These are phyloP conservation scores for Drosophila bocqueti DNA, from an alignment of 1,140 invertebrate species.

Conservation along the genomic window DNA sequence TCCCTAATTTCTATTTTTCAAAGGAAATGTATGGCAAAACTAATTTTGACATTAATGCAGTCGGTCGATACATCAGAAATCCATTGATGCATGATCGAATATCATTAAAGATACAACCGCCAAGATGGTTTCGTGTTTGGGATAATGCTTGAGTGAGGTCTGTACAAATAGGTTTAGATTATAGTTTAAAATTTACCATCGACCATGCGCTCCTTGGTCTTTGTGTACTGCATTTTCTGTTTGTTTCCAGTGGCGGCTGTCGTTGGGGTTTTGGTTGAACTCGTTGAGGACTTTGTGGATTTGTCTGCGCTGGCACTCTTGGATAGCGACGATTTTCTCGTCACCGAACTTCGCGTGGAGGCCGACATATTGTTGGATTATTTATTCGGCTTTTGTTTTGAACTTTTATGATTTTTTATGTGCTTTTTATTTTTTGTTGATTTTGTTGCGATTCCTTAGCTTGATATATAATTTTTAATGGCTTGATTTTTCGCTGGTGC, in stretches of 20 bases:
- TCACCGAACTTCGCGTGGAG: constrained; percentile 78
- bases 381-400: constrained; percentile 58
- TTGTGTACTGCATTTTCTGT: constrained; percentile 82
- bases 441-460: constrained; percentile 34
- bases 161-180: background rate
- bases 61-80: constrained; percentile 14
- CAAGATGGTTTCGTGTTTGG: constrained; percentile 7
- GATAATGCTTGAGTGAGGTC: constrained; percentile 18
- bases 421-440: constrained; percentile 29
- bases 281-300: constrained; percentile 58
- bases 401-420: constrained; percentile 41
- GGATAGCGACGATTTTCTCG: constrained; percentile 73
- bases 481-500: constrained; percentile 58
- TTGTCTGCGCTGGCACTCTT: constrained; percentile 65
- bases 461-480: constrained; percentile 71
- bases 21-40: background rate
- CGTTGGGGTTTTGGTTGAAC: constrained; percentile 45
- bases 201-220: constrained; percentile 77
- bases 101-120: constrained; percentile 26
- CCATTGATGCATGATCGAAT: constrained; percentile 38
- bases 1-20: background rate
- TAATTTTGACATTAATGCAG: constrained; percentile 35
- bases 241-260: constrained; percentile 60
- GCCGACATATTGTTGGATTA: constrained; percentile 78
- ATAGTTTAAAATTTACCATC: constrained; percentile 79